A percentile compares a stretch with the other conserved stretches of the same genome.
Conservation (phyloP, 2,888 invertebrate genomes). For the Arctia plantaginis region DNA sequence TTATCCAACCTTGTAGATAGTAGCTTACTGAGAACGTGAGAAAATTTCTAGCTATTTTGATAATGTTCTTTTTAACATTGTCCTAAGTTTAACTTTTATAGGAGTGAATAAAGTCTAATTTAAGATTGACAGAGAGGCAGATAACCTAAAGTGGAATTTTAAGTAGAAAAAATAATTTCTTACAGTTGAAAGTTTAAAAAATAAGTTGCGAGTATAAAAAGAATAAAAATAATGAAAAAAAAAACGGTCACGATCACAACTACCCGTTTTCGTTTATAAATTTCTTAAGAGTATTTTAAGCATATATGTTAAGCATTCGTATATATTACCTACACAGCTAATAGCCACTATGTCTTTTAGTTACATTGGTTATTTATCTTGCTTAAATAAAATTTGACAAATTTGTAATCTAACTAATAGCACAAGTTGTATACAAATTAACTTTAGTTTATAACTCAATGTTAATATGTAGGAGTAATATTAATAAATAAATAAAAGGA, state of each 20-base stretch:
- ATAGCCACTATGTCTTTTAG: not conserved
- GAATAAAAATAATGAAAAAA: not conserved
- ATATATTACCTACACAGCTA: too few species aligned
- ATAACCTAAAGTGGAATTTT: constrained; percentile 11
- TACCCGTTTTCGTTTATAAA: not conserved
- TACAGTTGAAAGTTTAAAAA: not conserved
- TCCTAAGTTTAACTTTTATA: constrained; percentile 15
- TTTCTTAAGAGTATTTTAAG: too few species aligned
- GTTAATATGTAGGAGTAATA: too few species aligned
- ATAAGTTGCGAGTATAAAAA: not conserved
- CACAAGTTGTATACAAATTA: not conserved
- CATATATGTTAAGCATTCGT: too few species aligned
- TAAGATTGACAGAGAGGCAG: constrained; percentile 6
- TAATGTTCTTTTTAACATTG: constrained; percentile 13
- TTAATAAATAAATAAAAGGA: too few species aligned
- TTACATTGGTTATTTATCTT: not conserved
- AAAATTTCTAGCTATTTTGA: constrained; percentile 62
- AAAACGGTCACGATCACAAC: not conserved
- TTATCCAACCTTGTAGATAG: constrained; percentile 75
- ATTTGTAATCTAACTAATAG: not conserved
- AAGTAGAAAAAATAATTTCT: constrained; percentile 21
- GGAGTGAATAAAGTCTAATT: not conserved
- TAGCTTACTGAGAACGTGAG: constrained; percentile 70
- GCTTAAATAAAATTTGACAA: not conserved
- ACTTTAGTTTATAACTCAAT: too few species aligned